phyloP scores from a whole-genome alignment of 1,140 invertebrate genomes.

The Ips nitidus region DNA sequence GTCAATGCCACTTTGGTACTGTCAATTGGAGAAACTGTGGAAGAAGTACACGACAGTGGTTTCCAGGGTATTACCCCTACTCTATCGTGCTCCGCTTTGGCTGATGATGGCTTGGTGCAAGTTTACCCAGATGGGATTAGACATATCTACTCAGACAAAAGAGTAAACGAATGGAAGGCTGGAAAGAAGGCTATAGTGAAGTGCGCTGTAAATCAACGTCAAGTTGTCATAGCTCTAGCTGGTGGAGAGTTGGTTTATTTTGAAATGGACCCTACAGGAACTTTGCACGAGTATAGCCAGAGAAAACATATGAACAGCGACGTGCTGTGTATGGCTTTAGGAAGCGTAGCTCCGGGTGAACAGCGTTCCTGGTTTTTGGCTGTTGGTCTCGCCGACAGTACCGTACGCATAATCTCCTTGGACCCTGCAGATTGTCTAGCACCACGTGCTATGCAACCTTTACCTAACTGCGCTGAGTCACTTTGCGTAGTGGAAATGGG shows the following conservation, averaged over 20 bases:
- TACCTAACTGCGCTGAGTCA: slow-evolving; percentile 96
- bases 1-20: slow-evolving; percentile 98
- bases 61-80: slow-evolving; percentile 98
- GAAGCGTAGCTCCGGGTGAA: slow-evolving; percentile 92
- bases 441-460: slow-evolving; percentile 92
- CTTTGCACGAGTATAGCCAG: slow-evolving; percentile 95
- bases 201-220: slow-evolving; percentile 97
- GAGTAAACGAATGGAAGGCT: slow-evolving; percentile 99
- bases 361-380: slow-evolving; percentile 95
- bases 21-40: slow-evolving; percentile 99
- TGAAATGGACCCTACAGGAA: slow-evolving; percentile 86
- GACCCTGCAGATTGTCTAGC: slow-evolving; percentile 93
- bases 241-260: slow-evolving; percentile 99
- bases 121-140: slow-evolving; percentile 98
- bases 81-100: slow-evolving; percentile 93
- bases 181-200: slow-evolving; percentile 96
- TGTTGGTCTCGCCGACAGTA: slow-evolving; percentile 95
- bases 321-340: slow-evolving; percentile 98
- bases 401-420: slow-evolving; percentile 95
- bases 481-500: slow-evolving; percentile 93
- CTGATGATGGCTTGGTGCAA: slow-evolving; percentile 97
- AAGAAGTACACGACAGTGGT: slow-evolving; percentile 99
- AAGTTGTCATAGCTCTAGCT: slow-evolving; percentile 96
- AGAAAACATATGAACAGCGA: slow-evolving; percentile 95
- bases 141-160: slow-evolving; percentile 95